These are phyloP conservation scores for Caenorhabditis inopinata DNA, from an alignment of 1,140 invertebrate species.

Conservation along the genomic window DNA sequence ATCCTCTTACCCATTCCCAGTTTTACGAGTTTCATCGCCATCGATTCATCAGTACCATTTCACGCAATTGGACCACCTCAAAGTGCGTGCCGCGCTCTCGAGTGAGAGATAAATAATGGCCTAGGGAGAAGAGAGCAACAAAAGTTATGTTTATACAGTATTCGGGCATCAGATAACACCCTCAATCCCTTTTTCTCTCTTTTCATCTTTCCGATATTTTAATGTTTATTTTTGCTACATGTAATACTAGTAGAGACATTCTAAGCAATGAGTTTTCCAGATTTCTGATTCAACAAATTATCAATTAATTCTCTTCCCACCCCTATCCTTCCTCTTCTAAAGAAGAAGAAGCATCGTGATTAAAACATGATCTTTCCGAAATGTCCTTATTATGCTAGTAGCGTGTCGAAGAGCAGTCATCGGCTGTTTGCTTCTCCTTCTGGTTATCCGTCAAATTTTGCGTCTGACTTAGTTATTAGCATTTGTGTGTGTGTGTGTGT, in stretches of 20 bases:
- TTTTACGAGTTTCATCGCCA: too few relatives aligned
- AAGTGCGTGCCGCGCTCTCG: constrained; percentile 22
- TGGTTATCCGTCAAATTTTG: constrained; percentile 18
- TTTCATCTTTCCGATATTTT: constrained; percentile 2
- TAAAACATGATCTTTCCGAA: too few relatives aligned
- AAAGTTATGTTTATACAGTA: constrained; percentile 31
- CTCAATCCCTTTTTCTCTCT: not conserved
- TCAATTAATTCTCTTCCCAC: too few relatives aligned
- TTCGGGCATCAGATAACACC: not conserved
- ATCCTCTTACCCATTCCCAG: too few relatives aligned
- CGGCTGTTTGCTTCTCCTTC: not conserved
- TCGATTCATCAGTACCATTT: not conserved
- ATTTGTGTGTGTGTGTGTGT: too few relatives aligned
- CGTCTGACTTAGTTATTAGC: not conserved
- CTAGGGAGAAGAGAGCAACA: not conserved
- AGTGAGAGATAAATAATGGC: not conserved
- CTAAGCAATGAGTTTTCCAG: too few relatives aligned
- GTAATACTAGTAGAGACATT: too few relatives aligned
- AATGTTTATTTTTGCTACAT: not conserved
- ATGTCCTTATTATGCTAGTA: too few relatives aligned
- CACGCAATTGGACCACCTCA: not conserved
- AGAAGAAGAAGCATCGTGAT: too few relatives aligned
- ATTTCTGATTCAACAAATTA: too few relatives aligned
- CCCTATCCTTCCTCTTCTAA: too few relatives aligned
- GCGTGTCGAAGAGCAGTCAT: too few relatives aligned